Percentiles rank a stretch among this genome's conserved stretches.
phyloP scores from a whole-genome alignment of 1,140 invertebrate species.

The Lordiphosa mommai region DNA sequence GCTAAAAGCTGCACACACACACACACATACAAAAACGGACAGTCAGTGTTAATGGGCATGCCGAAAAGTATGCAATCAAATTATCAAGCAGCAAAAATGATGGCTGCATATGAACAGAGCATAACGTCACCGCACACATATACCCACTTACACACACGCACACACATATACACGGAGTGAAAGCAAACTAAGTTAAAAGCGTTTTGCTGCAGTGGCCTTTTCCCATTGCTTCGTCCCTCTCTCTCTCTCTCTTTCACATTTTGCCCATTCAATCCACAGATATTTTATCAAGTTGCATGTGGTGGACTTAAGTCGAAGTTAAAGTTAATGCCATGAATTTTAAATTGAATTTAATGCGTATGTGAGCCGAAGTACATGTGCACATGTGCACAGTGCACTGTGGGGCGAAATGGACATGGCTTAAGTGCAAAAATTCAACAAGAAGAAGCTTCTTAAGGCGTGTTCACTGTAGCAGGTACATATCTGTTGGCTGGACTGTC shows the following conservation, averaged over 20 bases:
- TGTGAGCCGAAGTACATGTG: constrained; percentile 35
- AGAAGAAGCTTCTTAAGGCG: neutral
- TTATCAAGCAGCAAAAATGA: constrained; percentile 60
- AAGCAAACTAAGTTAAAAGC: constrained; percentile 63
- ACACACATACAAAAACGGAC: neutral
- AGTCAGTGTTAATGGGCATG: constrained; percentile 58
- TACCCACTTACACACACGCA: neutral
- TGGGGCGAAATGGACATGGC: constrained; percentile 7
- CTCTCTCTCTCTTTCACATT: too few relatives aligned
- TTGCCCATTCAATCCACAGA: constrained; percentile 15
- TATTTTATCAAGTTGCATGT: constrained; percentile 71
- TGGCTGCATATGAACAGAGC: constrained; percentile 33
- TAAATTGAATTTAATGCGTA: constrained; percentile 76
- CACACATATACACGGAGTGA: neutral
- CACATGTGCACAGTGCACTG: constrained; percentile 41
- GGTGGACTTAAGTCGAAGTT: constrained; percentile 72
- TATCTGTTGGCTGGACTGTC: too few relatives aligned
- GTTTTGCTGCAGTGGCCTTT: constrained; percentile 39
- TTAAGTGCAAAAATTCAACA: neutral
- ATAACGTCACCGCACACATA: constrained; percentile 19
- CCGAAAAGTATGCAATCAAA: constrained; percentile 71
- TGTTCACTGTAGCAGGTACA: too few relatives aligned
- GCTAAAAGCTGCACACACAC: constrained; percentile 35
- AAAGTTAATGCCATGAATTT: constrained; percentile 77
- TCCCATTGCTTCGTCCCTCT: neutral